Evolutionary conservation across 1,140 invertebrate species (phyloP).

Genomic region (Sinella curviseta): DNA sequence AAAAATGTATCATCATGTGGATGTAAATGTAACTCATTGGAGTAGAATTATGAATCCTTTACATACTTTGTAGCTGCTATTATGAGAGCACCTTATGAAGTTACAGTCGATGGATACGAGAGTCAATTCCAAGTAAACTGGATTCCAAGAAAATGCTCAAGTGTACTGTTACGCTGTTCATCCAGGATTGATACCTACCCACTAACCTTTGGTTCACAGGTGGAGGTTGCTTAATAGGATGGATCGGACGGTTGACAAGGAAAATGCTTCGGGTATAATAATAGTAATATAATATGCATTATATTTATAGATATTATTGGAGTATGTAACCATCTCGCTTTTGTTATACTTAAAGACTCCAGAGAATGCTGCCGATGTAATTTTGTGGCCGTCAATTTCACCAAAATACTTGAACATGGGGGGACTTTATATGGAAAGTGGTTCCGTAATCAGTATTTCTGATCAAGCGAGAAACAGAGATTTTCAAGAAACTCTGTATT

Average conservation of each 20-base stretch:
- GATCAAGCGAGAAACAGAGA: conserved; percentile 49
- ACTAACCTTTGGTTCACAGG: conserved; percentile 71
- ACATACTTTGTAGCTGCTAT: conserved; percentile 73
- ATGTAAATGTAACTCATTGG: not conserved
- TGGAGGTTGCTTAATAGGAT: not conserved
- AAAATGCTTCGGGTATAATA: conserved; percentile 25
- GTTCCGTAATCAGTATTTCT: conserved; percentile 46
- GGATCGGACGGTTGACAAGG: not conserved
- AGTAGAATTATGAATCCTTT: not conserved
- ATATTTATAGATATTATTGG: not conserved
- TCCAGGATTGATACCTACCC: conserved; percentile 84
- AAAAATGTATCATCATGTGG: not conserved
- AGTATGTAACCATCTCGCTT: not conserved
- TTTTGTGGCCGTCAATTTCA: conserved; percentile 72
- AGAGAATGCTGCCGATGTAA: conserved; percentile 70
- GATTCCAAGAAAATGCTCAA: conserved; percentile 59
- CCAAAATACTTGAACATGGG: conserved; percentile 66
- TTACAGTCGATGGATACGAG: conserved; percentile 79
- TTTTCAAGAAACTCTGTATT: not conserved
- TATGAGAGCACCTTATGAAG: conserved; percentile 75
- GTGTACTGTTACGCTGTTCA: conserved; percentile 76
- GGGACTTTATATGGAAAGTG: conserved; percentile 51
- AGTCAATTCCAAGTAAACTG: conserved; percentile 79
- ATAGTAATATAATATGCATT: conserved; percentile 18
- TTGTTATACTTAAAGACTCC: conserved; percentile 62